Evolutionary conservation across 2,888 invertebrate genomes (phyloP).

Genomic region (Athripsodes cinereus): DNA sequence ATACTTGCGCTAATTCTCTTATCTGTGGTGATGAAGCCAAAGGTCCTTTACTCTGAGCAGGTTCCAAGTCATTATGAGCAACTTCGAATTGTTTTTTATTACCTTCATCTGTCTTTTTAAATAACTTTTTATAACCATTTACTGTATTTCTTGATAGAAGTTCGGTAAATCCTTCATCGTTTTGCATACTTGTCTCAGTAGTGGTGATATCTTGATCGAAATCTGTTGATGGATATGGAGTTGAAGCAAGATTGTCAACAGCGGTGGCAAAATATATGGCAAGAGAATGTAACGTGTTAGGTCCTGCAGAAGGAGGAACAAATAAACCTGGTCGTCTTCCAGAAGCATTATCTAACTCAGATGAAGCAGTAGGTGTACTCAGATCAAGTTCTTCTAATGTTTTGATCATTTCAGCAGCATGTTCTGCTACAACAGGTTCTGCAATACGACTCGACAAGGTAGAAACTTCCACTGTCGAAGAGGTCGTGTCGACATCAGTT

Average conservation of each 20-base stretch:
- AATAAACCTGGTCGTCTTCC: slow-evolving; percentile 57
- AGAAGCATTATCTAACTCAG: slow-evolving; percentile 43
- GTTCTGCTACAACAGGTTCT: slow-evolving; percentile 52
- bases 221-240: slow-evolving; percentile 31
- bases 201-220: slow-evolving; percentile 31
- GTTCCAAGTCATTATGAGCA: slow-evolving; percentile 47
- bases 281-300: slow-evolving; percentile 69
- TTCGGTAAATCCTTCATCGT: slow-evolving; percentile 50
- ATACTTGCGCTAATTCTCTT: slow-evolving; percentile 75
- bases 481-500: slow-evolving; percentile 8
- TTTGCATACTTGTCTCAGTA: slow-evolving; percentile 33
- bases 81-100: slow-evolving; percentile 32
- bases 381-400: slow-evolving; percentile 58
- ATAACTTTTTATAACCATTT: slow-evolving; percentile 53
- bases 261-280: slow-evolving; percentile 76
- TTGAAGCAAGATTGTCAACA: slow-evolving; percentile 51
- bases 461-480: slow-evolving; percentile 28
- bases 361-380: slow-evolving; percentile 41
- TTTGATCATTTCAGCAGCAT: slow-evolving; percentile 63
- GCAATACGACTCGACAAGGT: slow-evolving; percentile 32
- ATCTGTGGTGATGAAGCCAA: slow-evolving; percentile 59
- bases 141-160: slow-evolving; percentile 62
- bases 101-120: slow-evolving; percentile 31
- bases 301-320: slow-evolving; percentile 67
- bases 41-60: slow-evolving; percentile 59